Conservation (phyloP, 2,113 vertebrate species). For the Calidris pugnax region DNA sequence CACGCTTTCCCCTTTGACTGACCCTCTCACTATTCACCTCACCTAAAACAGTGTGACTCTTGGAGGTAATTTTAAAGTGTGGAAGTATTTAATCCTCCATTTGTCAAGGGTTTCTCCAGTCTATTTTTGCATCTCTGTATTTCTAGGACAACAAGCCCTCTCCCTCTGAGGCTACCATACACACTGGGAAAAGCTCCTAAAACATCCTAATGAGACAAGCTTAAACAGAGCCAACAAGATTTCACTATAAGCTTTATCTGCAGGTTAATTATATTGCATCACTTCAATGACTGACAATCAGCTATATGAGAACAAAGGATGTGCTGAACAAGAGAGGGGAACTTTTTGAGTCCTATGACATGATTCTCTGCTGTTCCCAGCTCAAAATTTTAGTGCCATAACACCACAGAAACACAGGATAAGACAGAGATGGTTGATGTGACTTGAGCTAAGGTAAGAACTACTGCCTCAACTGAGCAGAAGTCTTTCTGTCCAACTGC, state of each 20-base stretch:
- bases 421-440: background rate
- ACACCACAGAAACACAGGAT: background rate
- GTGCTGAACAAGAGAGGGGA: background rate
- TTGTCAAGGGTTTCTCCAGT: background rate
- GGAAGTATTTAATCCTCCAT: background rate
- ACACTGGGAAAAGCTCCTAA: background rate
- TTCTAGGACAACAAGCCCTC: background rate
- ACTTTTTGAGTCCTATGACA: background rate
- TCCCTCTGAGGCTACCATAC: background rate
- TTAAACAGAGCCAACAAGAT: constrained; percentile 16
- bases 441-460: background rate
- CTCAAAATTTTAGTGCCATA: background rate
- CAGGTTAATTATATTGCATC: background rate
- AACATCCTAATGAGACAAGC: background rate
- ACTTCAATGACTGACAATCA: background rate
- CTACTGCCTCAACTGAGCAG: background rate
- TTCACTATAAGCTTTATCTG: constrained; percentile 1
- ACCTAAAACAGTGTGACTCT: background rate
- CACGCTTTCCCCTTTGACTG: background rate
- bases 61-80: background rate
- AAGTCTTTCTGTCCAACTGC: background rate
- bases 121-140: background rate
- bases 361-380: background rate
- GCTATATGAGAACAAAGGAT: background rate
- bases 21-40: background rate